These are phyloP conservation scores for Tetrapedia diversipes DNA, from an alignment of 2,888 invertebrate genomes.

Conservation along the genomic window DNA sequence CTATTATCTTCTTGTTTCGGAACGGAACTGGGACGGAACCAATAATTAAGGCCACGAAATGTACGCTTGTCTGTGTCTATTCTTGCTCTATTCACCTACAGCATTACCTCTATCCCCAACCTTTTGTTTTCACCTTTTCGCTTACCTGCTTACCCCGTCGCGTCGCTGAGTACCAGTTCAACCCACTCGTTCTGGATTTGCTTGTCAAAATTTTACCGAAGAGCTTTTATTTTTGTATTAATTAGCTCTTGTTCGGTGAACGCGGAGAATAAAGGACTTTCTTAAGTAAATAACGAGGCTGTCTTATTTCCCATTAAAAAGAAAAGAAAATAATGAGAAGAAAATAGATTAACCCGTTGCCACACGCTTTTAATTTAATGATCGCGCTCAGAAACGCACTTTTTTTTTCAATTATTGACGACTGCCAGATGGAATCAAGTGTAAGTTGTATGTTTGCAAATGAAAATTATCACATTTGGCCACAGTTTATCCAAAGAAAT, in stretches of 20 bases:
- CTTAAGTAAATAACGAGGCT: constrained; percentile 1
- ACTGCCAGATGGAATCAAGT: too few species aligned
- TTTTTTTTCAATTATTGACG: too few species aligned
- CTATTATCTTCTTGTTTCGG: constrained; percentile 78
- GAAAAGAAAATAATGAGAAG: background rate
- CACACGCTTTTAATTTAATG: too few species aligned
- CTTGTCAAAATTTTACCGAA: constrained; percentile 33
- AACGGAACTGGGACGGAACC: constrained; percentile 75
- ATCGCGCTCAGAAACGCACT: too few species aligned
- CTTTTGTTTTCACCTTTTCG: constrained; percentile 50
- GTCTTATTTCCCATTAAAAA: background rate
- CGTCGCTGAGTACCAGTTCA: constrained; percentile 49
- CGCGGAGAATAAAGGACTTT: background rate
- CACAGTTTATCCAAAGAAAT: too few species aligned
- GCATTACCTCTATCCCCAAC: constrained; percentile 38
- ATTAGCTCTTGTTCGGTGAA: background rate
- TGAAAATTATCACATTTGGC: too few species aligned
- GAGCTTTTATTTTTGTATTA: constrained; percentile 21
- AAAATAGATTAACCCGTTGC: too few species aligned
- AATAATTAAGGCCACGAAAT: constrained; percentile 74
- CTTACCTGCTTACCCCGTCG: constrained; percentile 56
- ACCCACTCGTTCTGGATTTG: constrained; percentile 54
- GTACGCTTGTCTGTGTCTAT: constrained; percentile 62
- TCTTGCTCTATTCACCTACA: constrained; percentile 60
- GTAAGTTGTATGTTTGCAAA: too few species aligned